Percentiles rank a stretch among this genome's conserved stretches.
Evolutionary conservation across 2,113 vertebrate genomes (phyloP).

Genomic region (Scytalopus superciliaris): DNA sequence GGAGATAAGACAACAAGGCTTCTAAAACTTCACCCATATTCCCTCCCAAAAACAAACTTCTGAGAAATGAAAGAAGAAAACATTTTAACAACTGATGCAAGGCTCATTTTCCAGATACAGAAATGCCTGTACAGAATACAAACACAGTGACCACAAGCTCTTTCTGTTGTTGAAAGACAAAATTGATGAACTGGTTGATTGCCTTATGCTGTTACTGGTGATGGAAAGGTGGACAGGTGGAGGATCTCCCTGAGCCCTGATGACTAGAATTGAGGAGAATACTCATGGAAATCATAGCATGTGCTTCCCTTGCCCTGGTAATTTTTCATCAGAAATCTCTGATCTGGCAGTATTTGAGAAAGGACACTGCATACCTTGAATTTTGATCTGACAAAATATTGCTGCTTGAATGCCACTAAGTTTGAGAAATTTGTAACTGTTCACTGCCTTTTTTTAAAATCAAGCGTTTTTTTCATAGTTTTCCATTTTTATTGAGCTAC

Average conservation of each 20-base stretch:
- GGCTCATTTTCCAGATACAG: background rate
- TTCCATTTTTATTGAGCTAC: background rate
- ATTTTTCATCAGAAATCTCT: background rate
- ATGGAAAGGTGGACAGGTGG: background rate
- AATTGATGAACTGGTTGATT: background rate
- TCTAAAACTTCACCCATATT: background rate
- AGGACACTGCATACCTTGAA: background rate
- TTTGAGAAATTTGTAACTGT: background rate
- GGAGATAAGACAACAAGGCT: background rate
- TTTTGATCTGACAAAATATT: background rate
- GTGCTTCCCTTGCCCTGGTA: accelerated
- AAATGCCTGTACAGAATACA: background rate
- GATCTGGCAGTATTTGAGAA: background rate
- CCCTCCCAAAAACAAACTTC: background rate
- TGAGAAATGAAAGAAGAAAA: background rate
- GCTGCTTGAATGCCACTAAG: background rate
- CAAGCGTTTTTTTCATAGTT: background rate
- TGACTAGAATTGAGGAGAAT: background rate
- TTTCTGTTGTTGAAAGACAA: background rate
- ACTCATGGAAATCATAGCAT: background rate
- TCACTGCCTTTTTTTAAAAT: background rate
- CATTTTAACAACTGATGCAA: background rate
- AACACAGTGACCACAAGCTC: background rate
- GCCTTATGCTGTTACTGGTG: background rate
- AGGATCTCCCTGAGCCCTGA: background rate